Base-by-base conservation (phyloP, 2,113 vertebrate genomes). In the Callipepla squamata region DNA sequence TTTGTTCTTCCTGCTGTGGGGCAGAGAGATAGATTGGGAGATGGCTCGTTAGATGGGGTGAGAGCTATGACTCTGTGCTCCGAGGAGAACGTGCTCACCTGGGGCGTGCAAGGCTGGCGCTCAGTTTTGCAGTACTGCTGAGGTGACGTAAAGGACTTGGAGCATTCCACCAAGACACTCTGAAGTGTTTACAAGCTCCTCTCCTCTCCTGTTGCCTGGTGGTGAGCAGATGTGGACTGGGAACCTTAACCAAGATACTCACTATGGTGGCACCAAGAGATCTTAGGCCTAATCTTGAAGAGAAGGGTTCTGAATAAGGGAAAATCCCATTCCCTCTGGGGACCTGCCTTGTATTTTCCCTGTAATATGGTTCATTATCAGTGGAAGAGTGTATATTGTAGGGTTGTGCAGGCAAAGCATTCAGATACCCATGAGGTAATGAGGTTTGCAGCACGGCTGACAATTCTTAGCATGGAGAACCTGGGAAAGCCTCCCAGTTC, bases 1-100 rank as follows among this genome's bases (percentile, higher is more conserved):
- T 87, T 69, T 53, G 55, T 80, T 93, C 73, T 53, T 69, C 61
- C 15, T 65, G 50, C 50, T 80, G n/a, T 76, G 84, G 74, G 74
- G 44, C 62, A 88, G 34, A 55, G 28, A 68, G 66, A 38, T 30
- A 12, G 47, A 20, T 11, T 30, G 51, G 67, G 30, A 48, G 74
- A 79, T 74, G 79, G 67, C 53, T 75, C 55, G 14, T 7, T 6
- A 70, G 44, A 12, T 61, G 11, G 36, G 21, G n/a, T 22, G 48
- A 79, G 45, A 58, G 25, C 25, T 53, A 2, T 45, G 61, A 47
- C n/a, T 47, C 11, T 34, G 6, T 50, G 36, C 28, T 78, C 32
- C 17, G 19, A 73, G 66, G 72, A 81, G 53, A 67, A 57, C 2
- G 0, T 22, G 18, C 30, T 65, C 32, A 61, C 14, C 25, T 59